These are phyloP conservation scores for Centropus bengalensis DNA, from an alignment of 2,113 vertebrate species.

Conservation along the genomic window DNA sequence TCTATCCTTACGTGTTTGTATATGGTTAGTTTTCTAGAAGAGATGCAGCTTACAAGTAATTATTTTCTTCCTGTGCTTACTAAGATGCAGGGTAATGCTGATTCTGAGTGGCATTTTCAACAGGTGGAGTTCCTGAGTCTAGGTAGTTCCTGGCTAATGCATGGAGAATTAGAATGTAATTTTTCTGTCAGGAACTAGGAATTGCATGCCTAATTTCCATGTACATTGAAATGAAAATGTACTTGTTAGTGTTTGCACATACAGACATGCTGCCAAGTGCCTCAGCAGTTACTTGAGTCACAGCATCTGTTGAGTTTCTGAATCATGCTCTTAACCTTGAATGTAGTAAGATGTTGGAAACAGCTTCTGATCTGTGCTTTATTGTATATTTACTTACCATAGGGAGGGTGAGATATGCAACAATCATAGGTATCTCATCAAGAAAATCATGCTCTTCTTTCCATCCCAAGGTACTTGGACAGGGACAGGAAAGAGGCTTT, in stretches of 20 bases:
- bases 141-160: neutral
- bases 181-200: neutral
- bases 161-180: neutral
- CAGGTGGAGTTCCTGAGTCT: neutral
- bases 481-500: neutral
- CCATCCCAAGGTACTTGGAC: neutral
- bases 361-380: neutral
- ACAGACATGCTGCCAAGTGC: constrained; percentile 52
- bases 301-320: constrained; percentile 62
- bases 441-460: neutral
- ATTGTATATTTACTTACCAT: neutral
- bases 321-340: constrained; percentile 54
- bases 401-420: neutral
- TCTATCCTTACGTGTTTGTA: neutral
- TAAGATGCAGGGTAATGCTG: neutral
- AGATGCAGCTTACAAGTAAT: neutral
- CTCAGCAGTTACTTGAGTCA: constrained; percentile 66
- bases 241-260: constrained; percentile 54
- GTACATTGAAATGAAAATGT: constrained; percentile 31
- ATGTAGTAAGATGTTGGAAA: constrained; percentile 31
- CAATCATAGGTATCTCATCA: neutral
- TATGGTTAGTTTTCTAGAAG: neutral
- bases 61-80: neutral
- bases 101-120: neutral
- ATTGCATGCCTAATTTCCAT: neutral